Conservation (phyloP, 2,888 invertebrate genomes). For the Ectobius pallidus region DNA sequence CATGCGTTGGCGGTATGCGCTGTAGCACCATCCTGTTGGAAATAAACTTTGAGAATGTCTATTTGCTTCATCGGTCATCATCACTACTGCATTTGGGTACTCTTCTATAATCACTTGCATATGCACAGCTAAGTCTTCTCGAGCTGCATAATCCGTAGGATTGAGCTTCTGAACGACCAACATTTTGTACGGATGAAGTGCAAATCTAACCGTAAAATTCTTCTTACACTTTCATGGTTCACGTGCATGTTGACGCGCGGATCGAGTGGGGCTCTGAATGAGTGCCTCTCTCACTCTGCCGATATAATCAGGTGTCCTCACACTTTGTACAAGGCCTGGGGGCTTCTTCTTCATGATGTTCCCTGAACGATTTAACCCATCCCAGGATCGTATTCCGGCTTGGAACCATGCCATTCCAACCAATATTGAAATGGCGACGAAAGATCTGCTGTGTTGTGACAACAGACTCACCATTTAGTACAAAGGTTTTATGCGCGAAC, state of each 20-base stretch:
- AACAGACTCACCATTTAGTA: no score
- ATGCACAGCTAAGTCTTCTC: background rate
- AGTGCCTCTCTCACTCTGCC: background rate
- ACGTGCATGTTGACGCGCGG: background rate
- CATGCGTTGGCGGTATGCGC: no score
- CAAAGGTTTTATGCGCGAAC: background rate
- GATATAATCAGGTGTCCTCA: background rate
- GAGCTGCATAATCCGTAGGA: background rate
- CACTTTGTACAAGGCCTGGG: background rate
- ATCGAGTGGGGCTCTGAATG: background rate
- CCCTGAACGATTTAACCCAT: background rate
- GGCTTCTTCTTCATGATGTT: background rate
- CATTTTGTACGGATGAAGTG: slow-evolving; percentile 1
- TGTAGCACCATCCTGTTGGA: no score
- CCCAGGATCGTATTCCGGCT: background rate
- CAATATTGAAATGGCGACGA: no score
- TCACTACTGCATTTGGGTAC: no score
- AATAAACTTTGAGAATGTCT: no score
- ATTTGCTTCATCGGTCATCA: slow-evolving; percentile 7
- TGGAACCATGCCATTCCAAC: background rate
- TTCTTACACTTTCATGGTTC: background rate
- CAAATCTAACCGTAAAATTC: background rate
- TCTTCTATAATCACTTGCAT: background rate
- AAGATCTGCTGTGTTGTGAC: no score
- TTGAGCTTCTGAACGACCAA: background rate